Base-by-base conservation (phyloP, 2,888 invertebrate genomes). In the Agrochola circellaris region DNA sequence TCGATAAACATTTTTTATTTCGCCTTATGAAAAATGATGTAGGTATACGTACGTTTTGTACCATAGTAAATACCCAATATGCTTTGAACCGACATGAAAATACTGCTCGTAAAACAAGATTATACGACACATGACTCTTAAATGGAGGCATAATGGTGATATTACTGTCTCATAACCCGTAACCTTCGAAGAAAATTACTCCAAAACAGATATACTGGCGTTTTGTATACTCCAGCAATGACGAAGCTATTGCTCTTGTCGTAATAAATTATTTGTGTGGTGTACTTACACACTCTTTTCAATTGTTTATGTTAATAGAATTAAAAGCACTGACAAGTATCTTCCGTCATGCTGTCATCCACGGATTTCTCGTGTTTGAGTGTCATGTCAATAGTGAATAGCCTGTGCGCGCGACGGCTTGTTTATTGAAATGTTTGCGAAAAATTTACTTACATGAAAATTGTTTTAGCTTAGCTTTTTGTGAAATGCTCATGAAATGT, bases 1-100 rank as follows among this genome's bases (percentile, higher is more conserved):
- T 84, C 91, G 79, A 93, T 94, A 93, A 95, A 94, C 91, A 92
- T 91, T 93, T 94, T 93, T 93, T 93, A 93, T 89, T 82, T 84
- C 73, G 83, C 87, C 68, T 77, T 91, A 93, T 93, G 91, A 92
- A 91, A 92, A 89, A 91, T 90, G 86, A 90, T 85, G 89, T 87
- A 85, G 76, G 81, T 87, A 84, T 77, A 80, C 83, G 87, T 75
- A 56, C 76, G 58, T 82, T 69, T 65, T 58, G 60, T 48, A 38
- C 54, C 54, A n/a, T 23, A 82, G 73, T 81, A 83, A 85, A 82
- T 77, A 79, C 70, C 79, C 65, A 87, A 83, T 86, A 79, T 85
- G 81, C 83, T 84, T 80, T 62, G 78, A 82, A 77, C 77, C 67
- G 62, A 82, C 84, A 84, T 88, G 79, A 89, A 89, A 86, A 89